phyloP scores from a whole-genome alignment of 2,888 invertebrate genomes.

The Pyrrhia umbra region DNA sequence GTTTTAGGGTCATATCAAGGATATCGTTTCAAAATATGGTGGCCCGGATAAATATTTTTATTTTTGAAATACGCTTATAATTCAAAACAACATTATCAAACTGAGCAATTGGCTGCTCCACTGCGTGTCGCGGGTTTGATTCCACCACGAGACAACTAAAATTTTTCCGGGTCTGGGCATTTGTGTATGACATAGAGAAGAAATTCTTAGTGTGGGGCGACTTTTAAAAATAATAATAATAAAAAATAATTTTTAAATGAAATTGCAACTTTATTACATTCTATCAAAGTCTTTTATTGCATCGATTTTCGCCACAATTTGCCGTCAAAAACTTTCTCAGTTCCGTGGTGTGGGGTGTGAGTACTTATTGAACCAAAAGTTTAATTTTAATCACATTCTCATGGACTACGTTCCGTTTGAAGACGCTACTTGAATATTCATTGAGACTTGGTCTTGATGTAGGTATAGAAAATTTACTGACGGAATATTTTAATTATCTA shows the following conservation, averaged over 20 bases:
- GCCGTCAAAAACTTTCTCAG: constrained; percentile 25
- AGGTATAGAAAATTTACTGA: constrained; percentile 5
- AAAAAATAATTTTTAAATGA: constrained; percentile 7
- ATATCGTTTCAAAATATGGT: too few relatives aligned
- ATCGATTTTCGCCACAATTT: constrained; percentile 26
- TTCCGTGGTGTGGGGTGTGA: background rate
- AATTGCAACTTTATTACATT: constrained; percentile 30
- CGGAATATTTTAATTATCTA: constrained; percentile 21
- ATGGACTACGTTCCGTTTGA: constrained; percentile 28
- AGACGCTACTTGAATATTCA: constrained; percentile 53
- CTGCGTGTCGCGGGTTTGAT: too few relatives aligned
- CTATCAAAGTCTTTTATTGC: constrained; percentile 36
- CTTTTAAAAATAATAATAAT: too few relatives aligned
- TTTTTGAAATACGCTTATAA: too few relatives aligned
- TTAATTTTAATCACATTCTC: constrained; percentile 52
- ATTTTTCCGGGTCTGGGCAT: too few relatives aligned
- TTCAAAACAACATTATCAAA: too few relatives aligned
- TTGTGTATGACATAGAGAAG: too few relatives aligned
- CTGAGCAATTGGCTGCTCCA: too few relatives aligned
- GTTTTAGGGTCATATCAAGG: too few relatives aligned
- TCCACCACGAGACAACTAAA: too few relatives aligned
- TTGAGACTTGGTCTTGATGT: constrained; percentile 17
- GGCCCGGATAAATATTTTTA: too few relatives aligned
- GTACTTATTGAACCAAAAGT: constrained; percentile 30
- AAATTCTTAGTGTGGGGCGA: too few relatives aligned